Evolutionary conservation across 2,113 vertebrate genomes (phyloP), one percentile per base, ranked within the genome.

Genomic region (Panthera tigris): DNA sequence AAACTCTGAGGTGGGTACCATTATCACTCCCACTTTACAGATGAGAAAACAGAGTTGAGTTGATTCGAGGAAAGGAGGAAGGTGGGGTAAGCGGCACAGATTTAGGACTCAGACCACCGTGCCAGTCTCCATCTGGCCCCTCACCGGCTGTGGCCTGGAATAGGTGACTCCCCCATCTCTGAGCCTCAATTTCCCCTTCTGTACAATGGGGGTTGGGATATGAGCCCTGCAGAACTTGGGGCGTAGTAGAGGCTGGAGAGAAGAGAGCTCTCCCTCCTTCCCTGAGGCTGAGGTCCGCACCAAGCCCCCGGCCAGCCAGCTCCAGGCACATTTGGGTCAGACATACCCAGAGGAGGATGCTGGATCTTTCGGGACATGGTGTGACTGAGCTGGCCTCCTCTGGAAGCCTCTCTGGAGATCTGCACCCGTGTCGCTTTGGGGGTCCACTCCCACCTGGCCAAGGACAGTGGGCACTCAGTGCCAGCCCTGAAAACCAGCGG

Each of bases 401-500:
- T 90, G 39, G 41, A n/a, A 80, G 18, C 23, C 63, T 33, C 76
- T 45, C 31, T 45, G 19, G 41, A 74, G 29, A 91, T 57, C 19
- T 25, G 27, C 39, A 25, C 66, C 57, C 80, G 16, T 5, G 21
- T 57, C 73, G 4, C 78, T 61, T 48, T 73, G 1, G 18, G 36
- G 31, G 57, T 69, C 63, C 25, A 39, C 31, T 27, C 0, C 41
- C 71, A 0, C 0, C 0, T 91, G 74, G 89, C 50, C 45, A 4
- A 48, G 0, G 0, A n/a, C 48, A 41, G 31, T 29, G 1, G 0
- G 15, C 33, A 80, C 63, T 66, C 63, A 48, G 2, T 1, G 6
- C 63, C 94, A 98, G 81, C 36, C 66, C 79, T 65, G 48, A 6
- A 71, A 87, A 63, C 0, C 94, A 66, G 88, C 92, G n/a, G 89